Conservation (phyloP, 2,888 invertebrate genomes). For the Amblyteles armatorius region DNA sequence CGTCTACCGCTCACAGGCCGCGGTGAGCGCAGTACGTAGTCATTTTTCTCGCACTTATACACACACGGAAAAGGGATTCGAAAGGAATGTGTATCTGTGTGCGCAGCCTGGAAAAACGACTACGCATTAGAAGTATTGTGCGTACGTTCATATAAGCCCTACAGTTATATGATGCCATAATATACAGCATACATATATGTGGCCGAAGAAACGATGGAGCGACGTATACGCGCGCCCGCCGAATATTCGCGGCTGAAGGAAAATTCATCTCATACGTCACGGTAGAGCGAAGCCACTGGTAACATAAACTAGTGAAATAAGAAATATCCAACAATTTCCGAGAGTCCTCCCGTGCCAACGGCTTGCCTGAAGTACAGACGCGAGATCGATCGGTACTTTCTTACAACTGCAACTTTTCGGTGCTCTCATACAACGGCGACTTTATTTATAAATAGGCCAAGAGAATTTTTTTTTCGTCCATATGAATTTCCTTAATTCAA, state of each 20-base stretch:
- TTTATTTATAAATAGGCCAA: not conserved
- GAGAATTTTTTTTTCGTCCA: not conserved
- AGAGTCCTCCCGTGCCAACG: not conserved
- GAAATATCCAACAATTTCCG: slow-evolving; percentile 8
- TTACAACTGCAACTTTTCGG: not conserved
- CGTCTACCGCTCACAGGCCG: slow-evolving; percentile 1
- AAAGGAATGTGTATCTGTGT: not conserved
- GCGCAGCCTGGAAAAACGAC: slow-evolving; percentile 13
- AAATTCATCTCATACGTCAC: slow-evolving; percentile 12
- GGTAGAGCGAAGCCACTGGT: not conserved
- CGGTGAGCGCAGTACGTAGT: not conserved
- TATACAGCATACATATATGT: not conserved
- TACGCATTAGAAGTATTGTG: slow-evolving; percentile 16
- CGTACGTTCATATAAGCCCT: not conserved
- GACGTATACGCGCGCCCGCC: not conserved
- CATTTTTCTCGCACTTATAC: slow-evolving; percentile 17
- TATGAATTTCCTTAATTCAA: not conserved
- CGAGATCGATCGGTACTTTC: not conserved
- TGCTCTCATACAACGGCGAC: not conserved
- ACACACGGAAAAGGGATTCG: not conserved
- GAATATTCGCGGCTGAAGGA: slow-evolving; percentile 8
- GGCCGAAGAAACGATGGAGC: not conserved
- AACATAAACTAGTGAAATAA: not conserved
- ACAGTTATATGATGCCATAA: not conserved
- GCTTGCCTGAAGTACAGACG: not conserved